Conservation (phyloP, 2,113 vertebrate species). For the Podarcis raffonei region DNA sequence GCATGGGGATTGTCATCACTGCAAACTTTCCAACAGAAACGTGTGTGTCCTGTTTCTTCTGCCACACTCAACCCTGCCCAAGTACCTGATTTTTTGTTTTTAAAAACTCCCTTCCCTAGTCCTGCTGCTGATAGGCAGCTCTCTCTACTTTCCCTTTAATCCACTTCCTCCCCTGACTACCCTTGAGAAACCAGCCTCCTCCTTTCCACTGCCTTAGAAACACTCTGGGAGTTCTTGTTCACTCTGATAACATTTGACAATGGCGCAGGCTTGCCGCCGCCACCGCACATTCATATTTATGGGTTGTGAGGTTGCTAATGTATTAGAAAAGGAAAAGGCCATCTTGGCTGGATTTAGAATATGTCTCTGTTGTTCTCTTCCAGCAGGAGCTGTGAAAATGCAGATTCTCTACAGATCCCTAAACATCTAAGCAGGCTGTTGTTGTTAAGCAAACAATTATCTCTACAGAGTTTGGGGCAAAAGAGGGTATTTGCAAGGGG, state of each 20-base stretch:
- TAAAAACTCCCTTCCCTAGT: background rate
- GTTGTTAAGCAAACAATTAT: too few species aligned
- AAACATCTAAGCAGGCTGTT: background rate
- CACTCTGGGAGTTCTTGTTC: background rate
- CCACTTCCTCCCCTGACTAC: background rate
- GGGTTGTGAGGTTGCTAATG: background rate
- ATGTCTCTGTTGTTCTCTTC: background rate
- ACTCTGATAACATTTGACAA: background rate
- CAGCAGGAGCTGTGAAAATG: background rate
- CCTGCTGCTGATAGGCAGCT: too few species aligned
- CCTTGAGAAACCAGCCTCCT: background rate
- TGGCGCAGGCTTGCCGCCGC: background rate
- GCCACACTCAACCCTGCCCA: too few species aligned
- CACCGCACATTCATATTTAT: background rate
- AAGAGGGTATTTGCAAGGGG: too few species aligned
- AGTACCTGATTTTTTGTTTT: too few species aligned
- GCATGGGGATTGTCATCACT: background rate
- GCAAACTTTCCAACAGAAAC: background rate
- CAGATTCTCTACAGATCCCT: background rate
- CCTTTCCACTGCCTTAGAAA: background rate
- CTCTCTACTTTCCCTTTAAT: background rate
- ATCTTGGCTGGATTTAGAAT: background rate
- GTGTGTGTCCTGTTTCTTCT: background rate
- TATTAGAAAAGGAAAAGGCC: background rate
- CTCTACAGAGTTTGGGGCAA: too few species aligned